Evolutionary conservation across 2,888 invertebrate genomes (phyloP).

Genomic region (Onthophagus sagittarius): DNA sequence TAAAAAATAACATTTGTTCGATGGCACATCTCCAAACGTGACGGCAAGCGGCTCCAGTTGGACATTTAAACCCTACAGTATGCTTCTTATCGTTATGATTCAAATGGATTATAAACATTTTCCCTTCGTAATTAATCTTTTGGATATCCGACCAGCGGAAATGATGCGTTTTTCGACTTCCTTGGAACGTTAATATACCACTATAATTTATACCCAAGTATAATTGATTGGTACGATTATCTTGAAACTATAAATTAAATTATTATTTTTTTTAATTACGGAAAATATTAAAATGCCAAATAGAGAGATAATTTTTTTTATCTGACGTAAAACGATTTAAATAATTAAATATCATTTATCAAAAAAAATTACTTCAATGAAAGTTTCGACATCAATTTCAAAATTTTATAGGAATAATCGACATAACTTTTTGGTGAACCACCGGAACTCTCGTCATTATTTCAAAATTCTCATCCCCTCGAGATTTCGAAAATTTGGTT

Average conservation of each 20-base stretch:
- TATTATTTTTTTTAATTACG: too few relatives aligned
- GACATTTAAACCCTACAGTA: conserved; percentile 94
- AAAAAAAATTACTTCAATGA: too few relatives aligned
- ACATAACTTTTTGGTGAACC: too few relatives aligned
- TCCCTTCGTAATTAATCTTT: conserved; percentile 94
- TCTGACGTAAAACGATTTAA: too few relatives aligned
- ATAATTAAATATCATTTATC: too few relatives aligned
- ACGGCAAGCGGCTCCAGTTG: conserved; percentile 85
- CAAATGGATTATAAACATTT: conserved; percentile 95
- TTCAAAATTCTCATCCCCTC: too few relatives aligned
- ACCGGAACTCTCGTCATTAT: too few relatives aligned
- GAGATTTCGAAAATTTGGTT: too few relatives aligned
- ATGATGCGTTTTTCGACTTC: conserved; percentile 87
- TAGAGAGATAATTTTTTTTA: too few relatives aligned
- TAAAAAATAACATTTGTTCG: conserved; percentile 97
- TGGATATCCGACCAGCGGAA: conserved; percentile 95
- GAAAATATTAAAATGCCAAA: too few relatives aligned
- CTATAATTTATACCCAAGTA: conserved; percentile 94
- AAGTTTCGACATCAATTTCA: too few relatives aligned
- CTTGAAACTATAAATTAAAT: conserved; percentile 55
- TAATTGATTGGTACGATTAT: conserved; percentile 86
- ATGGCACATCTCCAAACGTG: conserved; percentile 97
- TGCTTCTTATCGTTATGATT: conserved; percentile 91
- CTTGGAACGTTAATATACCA: conserved; percentile 93
- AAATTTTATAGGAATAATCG: too few relatives aligned